phyloP scores from a whole-genome alignment of 2,888 invertebrate genomes.

The Panzeria rudis region DNA sequence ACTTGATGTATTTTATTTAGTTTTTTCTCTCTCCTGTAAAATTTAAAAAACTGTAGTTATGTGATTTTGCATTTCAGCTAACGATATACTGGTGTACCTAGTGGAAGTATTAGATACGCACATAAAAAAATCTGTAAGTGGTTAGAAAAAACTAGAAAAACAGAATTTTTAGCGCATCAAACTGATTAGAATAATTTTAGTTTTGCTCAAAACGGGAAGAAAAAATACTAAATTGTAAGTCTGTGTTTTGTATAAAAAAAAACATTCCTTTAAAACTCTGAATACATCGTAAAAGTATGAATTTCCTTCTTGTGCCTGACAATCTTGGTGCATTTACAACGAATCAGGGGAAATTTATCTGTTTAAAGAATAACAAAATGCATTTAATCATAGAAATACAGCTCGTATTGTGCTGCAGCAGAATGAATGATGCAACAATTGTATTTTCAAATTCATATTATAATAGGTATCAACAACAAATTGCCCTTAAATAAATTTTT shows the following conservation, averaged over 20 bases:
- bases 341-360: slow-evolving; percentile 48
- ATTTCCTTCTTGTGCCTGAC: slow-evolving; percentile 15
- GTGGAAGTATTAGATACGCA: too few species aligned
- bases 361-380: slow-evolving; percentile 36
- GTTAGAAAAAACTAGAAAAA: too few species aligned
- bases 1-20: too few species aligned
- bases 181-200: not conserved
- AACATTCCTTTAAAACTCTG: slow-evolving; percentile 6
- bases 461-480: slow-evolving; percentile 44
- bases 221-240: too few species aligned
- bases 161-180: too few species aligned
- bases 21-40: too few species aligned
- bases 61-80: too few species aligned
- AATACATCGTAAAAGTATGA: not conserved
- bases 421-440: slow-evolving; percentile 55
- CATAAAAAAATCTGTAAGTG: too few species aligned
- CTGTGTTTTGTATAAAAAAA: too few species aligned
- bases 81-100: too few species aligned
- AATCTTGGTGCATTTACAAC: slow-evolving; percentile 41
- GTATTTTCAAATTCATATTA: slow-evolving; percentile 45
- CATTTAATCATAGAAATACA: slow-evolving; percentile 25
- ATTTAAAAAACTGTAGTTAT: too few species aligned
- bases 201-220: too few species aligned
- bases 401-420: slow-evolving; percentile 11
- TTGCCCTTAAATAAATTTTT: slow-evolving; percentile 50